A percentile compares a stretch with the other conserved stretches of the same genome.
Evolutionary conservation across 1,140 invertebrate species (phyloP).

Genomic region (Drosophila persimilis): DNA sequence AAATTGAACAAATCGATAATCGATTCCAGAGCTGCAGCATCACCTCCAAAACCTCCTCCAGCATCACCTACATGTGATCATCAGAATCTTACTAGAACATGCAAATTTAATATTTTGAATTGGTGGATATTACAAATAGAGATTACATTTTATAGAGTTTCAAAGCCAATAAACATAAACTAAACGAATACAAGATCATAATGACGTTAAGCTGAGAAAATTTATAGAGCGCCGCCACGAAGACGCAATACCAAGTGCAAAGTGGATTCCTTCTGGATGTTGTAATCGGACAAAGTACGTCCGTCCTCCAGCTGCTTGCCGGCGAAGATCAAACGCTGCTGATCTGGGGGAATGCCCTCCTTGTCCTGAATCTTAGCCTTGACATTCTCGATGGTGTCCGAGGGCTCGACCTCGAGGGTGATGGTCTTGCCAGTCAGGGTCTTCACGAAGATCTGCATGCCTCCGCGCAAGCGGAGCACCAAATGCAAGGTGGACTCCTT

Average conservation of each 20-base stretch:
- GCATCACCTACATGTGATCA: too few relatives aligned
- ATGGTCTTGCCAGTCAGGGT: conserved; percentile 93
- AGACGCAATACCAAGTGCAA: conserved; percentile 93
- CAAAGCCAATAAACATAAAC: conserved; percentile 13
- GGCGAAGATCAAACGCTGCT: conserved; percentile 89
- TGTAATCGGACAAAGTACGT: conserved; percentile 87
- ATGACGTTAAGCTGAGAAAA: conserved; percentile 41
- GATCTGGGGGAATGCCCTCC: conserved; percentile 89
- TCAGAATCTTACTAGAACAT: conserved; percentile 3
- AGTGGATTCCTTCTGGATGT: conserved; percentile 95
- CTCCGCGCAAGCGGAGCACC: conserved; percentile 88
- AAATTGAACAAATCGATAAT: too few relatives aligned
- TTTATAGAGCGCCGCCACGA: conserved; percentile 74
- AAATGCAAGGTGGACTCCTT: conserved; percentile 92
- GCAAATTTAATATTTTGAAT: conserved; percentile 4
- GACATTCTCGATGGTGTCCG: conserved; percentile 92
- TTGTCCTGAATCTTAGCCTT: conserved; percentile 91
- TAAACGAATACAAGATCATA: conserved; percentile 25
- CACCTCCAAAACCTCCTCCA: too few relatives aligned
- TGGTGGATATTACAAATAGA: conserved; percentile 9
- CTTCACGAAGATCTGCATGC: conserved; percentile 92
- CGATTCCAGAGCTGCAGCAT: too few relatives aligned
- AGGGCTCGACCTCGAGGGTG: conserved; percentile 91
- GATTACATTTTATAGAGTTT: background rate
- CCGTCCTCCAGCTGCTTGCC: conserved; percentile 92